Evolutionary conservation across 2,113 vertebrate genomes (phyloP).

Genomic region (Oriolus oriolus): DNA sequence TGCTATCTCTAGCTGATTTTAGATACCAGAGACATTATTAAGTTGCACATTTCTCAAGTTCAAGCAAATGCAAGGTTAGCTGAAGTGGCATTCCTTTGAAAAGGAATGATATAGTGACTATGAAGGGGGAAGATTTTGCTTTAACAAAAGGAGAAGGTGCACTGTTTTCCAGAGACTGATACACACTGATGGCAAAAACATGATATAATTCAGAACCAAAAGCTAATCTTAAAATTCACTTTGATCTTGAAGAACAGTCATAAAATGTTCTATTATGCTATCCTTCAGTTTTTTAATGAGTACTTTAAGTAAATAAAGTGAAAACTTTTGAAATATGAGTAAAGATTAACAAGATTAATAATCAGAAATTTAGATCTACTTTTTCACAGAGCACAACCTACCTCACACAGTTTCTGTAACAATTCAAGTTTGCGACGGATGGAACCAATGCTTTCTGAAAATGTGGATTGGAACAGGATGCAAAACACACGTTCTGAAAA

Average conservation of each 20-base stretch:
- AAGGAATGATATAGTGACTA: not conserved
- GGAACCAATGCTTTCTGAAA: slow-evolving; percentile 88
- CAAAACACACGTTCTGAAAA: slow-evolving; percentile 94
- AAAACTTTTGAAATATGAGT: slow-evolving; percentile 30
- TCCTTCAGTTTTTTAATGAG: not conserved
- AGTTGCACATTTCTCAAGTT: not conserved
- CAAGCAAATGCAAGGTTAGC: not conserved
- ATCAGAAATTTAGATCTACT: not conserved
- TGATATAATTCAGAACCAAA: not conserved
- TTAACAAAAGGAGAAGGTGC: not conserved
- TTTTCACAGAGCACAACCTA: slow-evolving; percentile 55
- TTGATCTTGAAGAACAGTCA: slow-evolving; percentile 8
- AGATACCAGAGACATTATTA: not conserved
- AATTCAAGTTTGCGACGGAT: slow-evolving; percentile 88
- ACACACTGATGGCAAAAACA: not conserved
- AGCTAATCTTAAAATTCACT: not conserved
- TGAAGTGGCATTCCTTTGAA: not conserved
- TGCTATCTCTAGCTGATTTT: not conserved
- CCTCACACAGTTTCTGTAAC: slow-evolving; percentile 89
- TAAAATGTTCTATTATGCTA: not conserved
- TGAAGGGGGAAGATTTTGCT: not conserved
- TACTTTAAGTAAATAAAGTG: not conserved
- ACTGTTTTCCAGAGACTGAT: not conserved
- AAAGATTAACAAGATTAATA: not conserved
- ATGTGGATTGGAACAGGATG: slow-evolving; percentile 92